Conservation (phyloP, 2,113 vertebrate species). For the Hylia prasina region DNA sequence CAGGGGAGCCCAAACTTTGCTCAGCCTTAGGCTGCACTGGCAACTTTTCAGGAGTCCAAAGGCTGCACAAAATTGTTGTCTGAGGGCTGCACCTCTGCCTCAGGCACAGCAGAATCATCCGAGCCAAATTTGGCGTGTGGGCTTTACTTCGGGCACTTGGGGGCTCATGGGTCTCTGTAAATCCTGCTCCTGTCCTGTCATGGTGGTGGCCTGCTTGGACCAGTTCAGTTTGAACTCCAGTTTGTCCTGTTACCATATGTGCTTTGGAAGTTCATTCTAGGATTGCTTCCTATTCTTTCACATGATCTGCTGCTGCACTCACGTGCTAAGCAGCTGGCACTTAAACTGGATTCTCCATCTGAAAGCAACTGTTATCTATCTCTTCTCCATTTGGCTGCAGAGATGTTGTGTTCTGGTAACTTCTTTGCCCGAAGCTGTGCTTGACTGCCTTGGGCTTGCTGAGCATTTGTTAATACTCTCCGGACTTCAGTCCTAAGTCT, state of each 20-base stretch:
- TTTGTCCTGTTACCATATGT: background rate
- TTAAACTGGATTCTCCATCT: background rate
- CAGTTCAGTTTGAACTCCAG: background rate
- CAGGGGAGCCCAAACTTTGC: conserved; percentile 72
- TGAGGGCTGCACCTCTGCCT: background rate
- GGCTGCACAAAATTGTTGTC: background rate
- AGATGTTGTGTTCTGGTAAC: background rate
- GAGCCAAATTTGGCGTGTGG: background rate
- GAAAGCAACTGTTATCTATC: background rate
- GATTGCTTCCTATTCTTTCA: background rate
- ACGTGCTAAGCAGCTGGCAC: background rate
- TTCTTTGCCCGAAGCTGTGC: background rate
- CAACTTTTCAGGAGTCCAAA: conserved; percentile 18
- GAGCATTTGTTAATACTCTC: background rate
- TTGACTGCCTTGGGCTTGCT: background rate
- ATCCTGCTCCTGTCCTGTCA: background rate
- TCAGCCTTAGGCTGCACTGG: conserved; percentile 42
- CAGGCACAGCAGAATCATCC: background rate
- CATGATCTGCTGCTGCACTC: background rate
- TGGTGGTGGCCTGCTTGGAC: conserved; percentile 9
- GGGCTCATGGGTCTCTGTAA: background rate
- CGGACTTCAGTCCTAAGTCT: background rate
- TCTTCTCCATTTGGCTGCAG: background rate
- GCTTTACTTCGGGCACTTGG: background rate
- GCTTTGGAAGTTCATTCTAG: background rate